Base-by-base conservation (phyloP, 1,140 invertebrate genomes). In the Triops cancriformis region DNA sequence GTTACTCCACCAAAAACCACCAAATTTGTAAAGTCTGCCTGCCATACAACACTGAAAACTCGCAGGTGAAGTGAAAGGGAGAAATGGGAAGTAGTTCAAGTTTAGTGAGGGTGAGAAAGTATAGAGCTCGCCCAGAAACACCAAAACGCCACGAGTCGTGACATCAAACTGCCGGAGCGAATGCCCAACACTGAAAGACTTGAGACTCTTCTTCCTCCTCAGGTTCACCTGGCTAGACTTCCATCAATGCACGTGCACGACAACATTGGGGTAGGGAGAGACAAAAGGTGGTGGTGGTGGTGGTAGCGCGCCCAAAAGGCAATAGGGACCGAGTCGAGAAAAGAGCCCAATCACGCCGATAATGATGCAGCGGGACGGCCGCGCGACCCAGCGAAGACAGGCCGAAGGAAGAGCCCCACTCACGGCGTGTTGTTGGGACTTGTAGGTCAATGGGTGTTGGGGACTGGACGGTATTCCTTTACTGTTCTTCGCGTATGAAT, bases 181-280 rank as follows among this genome's bases (percentile, higher is more conserved):
- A 64, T 23, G 51, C 18, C 51, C 31, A 37, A 64, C 10, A 64
- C 51, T 64, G 51, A 14, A 23, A 64, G 31, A 7, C 31, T 37
- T 37, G 31, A n/a, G 31, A 37, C 31, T 37, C 31, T 2, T 37
- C 51, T 64, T 64, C 51, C 51, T 64, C 51, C 9, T 18, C 51
- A 64, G 51, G 31, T 64, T 64, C 23, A 64, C 51, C 51, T 64
- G 51, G 51, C 51, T 64, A 64, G 51, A 64, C 51, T 64, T 37
- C n/a, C 51, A 64, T 64, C 51, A 64, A 64, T 64, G 51, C 23
- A 64, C 51, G 23, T 64, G 10, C 51, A 64, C 51, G 51, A 37
- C 31, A n/a, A 64, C 51, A 64, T 64, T 64, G 51, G 23, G 51
- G 51, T 37, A 37, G 31, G 31, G 31, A 37, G 31, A 37, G 31